Conservation (phyloP, 2,113 vertebrate species). For the Solenodon paradoxus region DNA sequence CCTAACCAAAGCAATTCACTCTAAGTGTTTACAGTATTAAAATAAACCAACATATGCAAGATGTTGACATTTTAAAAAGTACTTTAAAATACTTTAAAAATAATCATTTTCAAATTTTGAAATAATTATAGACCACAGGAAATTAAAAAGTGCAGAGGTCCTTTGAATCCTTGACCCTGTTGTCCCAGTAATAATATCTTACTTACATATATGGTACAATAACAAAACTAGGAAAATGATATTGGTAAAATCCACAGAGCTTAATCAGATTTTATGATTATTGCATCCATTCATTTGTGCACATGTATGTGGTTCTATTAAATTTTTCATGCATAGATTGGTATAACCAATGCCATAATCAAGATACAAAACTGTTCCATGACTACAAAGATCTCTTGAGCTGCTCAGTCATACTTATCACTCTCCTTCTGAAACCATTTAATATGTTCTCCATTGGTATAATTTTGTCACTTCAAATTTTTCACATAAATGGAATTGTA, state of each 20-base stretch:
- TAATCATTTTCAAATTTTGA: too few species aligned
- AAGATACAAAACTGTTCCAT: background rate
- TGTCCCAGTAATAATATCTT: background rate
- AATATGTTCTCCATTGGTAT: background rate
- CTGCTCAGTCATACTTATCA: background rate
- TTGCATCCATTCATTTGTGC: background rate
- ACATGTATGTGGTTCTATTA: background rate
- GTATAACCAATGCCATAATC: background rate
- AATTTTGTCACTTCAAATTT: too few species aligned
- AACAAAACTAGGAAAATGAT: background rate
- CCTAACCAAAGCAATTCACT: background rate
- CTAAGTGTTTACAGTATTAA: background rate
- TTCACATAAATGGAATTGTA: background rate
- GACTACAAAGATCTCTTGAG: background rate
- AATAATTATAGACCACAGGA: background rate
- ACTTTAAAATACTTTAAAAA: too few species aligned
- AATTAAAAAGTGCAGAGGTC: background rate
- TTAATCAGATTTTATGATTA: background rate
- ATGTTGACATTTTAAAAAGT: background rate
- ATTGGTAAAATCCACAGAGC: background rate
- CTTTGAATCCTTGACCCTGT: background rate
- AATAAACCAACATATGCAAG: background rate
- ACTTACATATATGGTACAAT: too few species aligned
- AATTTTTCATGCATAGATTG: background rate
- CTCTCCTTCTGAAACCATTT: background rate